phyloP scores from a whole-genome alignment of 2,797 vertebrate species.

The Poeciliopsis infans region DNA sequence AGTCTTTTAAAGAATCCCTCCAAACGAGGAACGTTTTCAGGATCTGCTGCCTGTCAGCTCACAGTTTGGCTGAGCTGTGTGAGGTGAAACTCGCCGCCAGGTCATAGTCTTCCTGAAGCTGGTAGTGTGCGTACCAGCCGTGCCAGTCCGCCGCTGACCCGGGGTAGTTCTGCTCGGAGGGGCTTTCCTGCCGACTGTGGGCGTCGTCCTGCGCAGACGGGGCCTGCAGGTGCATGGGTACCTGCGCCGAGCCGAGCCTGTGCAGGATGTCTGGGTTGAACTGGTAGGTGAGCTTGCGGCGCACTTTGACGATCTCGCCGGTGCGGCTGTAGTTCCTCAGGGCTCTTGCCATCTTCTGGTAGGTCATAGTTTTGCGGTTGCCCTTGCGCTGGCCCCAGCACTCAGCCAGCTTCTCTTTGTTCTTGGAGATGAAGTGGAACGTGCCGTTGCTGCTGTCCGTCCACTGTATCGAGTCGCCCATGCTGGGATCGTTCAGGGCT shows the following conservation, averaged over 20 bases:
- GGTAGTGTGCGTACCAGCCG: constrained; percentile 81
- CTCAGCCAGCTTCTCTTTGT: constrained; percentile 97
- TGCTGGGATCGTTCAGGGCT: constrained; percentile 88
- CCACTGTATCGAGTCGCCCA: constrained; percentile 97
- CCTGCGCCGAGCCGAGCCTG: constrained; percentile 82
- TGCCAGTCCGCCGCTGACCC: constrained; percentile 82
- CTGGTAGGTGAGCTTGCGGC: constrained; percentile 96
- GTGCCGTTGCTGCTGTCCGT: constrained; percentile 89
- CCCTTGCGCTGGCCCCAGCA: constrained; percentile 97
- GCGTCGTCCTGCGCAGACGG: constrained; percentile 64
- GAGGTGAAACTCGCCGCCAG: constrained; percentile 77
- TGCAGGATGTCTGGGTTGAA: constrained; percentile 92
- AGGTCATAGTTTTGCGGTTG: constrained; percentile 98
- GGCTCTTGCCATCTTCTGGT: constrained; percentile 99
- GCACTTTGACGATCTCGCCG: constrained; percentile 94
- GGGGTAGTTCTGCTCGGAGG: constrained; percentile 74
- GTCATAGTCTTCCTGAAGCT: constrained; percentile 80
- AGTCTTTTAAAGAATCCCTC: constrained; percentile 13
- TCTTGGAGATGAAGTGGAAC: constrained; percentile 98
- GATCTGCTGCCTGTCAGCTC: constrained; percentile 16
- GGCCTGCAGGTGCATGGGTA: constrained; percentile 55
- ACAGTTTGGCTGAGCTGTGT: constrained; percentile 58
- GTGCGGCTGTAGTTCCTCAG: constrained; percentile 96
- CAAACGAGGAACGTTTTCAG: not conserved
- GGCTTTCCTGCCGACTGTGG: constrained; percentile 49